phyloP scores from a whole-genome alignment of 2,888 invertebrate species.

The Gonocerus acuteangulatus region DNA sequence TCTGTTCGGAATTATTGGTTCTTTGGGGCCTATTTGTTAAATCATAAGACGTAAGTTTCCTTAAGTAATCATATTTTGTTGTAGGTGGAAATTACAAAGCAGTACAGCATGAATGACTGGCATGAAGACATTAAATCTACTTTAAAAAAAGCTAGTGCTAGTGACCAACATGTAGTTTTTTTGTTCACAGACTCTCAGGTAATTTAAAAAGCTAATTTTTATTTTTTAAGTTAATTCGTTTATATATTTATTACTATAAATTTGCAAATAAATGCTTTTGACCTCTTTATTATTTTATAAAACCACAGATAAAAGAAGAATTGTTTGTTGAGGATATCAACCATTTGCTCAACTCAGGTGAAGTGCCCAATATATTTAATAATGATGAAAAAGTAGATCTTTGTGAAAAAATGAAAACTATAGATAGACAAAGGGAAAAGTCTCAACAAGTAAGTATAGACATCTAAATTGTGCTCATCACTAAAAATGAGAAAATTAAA shows the following conservation, averaged over 20 bases:
- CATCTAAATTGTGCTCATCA: too few species aligned
- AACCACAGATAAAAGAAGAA: slow-evolving; percentile 68
- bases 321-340: slow-evolving; percentile 87
- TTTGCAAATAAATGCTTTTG: not conserved
- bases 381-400: slow-evolving; percentile 82
- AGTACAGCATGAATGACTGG: slow-evolving; percentile 79
- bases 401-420: slow-evolving; percentile 80
- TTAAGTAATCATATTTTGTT: too few species aligned
- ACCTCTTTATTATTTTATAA: not conserved
- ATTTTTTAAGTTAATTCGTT: too few species aligned
- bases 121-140: slow-evolving; percentile 82
- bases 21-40: too few species aligned
- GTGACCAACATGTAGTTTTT: slow-evolving; percentile 81
- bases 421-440: slow-evolving; percentile 82
- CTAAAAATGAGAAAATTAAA: too few species aligned
- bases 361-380: slow-evolving; percentile 83
- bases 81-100: slow-evolving; percentile 86
- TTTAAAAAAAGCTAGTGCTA: slow-evolving; percentile 68
- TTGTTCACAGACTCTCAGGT: slow-evolving; percentile 86
- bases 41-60: too few species aligned
- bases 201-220: slow-evolving; percentile 25
- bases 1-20: too few species aligned
- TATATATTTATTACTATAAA: not conserved
- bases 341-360: slow-evolving; percentile 85
- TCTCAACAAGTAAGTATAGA: slow-evolving; percentile 54